phyloP scores from a whole-genome alignment of 2,888 invertebrate species.

The Oegoconia quadripuncta region DNA sequence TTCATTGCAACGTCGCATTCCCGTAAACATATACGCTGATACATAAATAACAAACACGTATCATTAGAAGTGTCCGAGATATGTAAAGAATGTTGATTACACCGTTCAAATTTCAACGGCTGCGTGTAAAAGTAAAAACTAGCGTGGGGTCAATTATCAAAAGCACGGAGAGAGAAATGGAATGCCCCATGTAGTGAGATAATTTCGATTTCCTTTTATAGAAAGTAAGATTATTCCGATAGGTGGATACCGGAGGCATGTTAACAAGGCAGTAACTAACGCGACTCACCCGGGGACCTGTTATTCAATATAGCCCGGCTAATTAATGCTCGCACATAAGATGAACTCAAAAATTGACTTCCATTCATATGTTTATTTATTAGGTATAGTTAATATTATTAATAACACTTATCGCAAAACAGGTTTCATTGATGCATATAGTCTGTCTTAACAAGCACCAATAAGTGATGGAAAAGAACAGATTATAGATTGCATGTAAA shows the following conservation, averaged over 20 bases:
- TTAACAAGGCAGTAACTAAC: constrained; percentile 39
- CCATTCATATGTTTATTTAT: too few species aligned
- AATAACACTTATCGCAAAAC: background rate
- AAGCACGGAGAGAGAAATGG: constrained; percentile 71
- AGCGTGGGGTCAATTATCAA: constrained; percentile 59
- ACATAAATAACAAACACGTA: constrained; percentile 14
- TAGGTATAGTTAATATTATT: too few species aligned
- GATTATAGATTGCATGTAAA: background rate
- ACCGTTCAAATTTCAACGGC: constrained; percentile 34
- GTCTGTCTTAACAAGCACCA: background rate
- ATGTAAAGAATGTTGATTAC: constrained; percentile 48
- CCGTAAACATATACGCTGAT: background rate
- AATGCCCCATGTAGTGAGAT: constrained; percentile 67
- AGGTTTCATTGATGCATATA: too few species aligned
- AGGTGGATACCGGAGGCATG: constrained; percentile 46
- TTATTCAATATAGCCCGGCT: constrained; percentile 28
- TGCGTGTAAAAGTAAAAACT: constrained; percentile 58
- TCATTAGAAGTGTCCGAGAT: constrained; percentile 24
- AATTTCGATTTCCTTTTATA: constrained; percentile 78
- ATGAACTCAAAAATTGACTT: constrained; percentile 27
- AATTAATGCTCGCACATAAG: constrained; percentile 33
- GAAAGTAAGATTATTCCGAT: constrained; percentile 73
- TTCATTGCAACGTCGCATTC: background rate
- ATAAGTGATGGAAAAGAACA: background rate
- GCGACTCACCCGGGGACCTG: constrained; percentile 44